Evolutionary conservation across 2,113 vertebrate genomes (phyloP), one percentile per base, ranked within the genome.

Genomic region (Martes martes): DNA sequence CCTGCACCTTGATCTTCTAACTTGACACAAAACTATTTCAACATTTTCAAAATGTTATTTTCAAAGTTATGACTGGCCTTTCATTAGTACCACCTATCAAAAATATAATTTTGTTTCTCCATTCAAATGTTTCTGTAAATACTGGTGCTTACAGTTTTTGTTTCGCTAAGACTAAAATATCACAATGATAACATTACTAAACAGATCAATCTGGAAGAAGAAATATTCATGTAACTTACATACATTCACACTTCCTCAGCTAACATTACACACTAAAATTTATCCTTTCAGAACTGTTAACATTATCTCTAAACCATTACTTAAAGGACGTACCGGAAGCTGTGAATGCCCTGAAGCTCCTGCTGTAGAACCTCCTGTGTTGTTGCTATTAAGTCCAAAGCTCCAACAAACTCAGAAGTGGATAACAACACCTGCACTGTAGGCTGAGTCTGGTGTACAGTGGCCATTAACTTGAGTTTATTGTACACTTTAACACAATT

Each of bases 401-500:
- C 99, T 7, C 99, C 99, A 73, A 99, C 99, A 78, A 99, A 99
- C 98, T 99, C 99, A 0, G 99, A 99, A 95, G 99, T 99, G 52
- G 99, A 99, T 16, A 99, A 98, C 96, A 99, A 99, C 98, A 99
- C 98, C 99, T 99, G 99, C 76, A 99, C 99, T 1, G 99, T 99
- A 97, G 99, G 99, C 98, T 99, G 99, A n/a, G 99, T 99, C 98
- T 99, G 99, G 88, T 99, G 99, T 90, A 99, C 99, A 28, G 99
- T 99, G 13, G 99, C 99, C 99, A 99, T 99, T 98, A 99, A 97
- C 97, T 99, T 99, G 98, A 99, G 99, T 97, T 99, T 99, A 98
- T 99, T 99, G 98, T 99, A 99, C 45, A 99, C 98, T 98, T 99
- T 99, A 82, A 99, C 98, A 97, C 99, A 99, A 98, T 99, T 99